Base-by-base conservation (phyloP, 2,797 vertebrate species). In the Anabacerthia variegaticeps region DNA sequence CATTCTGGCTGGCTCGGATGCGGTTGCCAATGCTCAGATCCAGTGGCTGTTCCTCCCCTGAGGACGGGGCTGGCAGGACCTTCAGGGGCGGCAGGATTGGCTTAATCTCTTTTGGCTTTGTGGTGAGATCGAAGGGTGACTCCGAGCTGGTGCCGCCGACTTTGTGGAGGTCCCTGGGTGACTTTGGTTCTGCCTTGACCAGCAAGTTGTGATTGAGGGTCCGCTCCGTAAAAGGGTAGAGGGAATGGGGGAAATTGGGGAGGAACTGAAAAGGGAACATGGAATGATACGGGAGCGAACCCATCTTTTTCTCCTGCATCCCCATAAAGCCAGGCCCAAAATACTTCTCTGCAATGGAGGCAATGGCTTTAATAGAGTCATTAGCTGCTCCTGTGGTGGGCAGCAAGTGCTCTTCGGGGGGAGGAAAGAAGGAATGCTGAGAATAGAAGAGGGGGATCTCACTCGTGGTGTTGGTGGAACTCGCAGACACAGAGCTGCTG, bases 311-410 rank as follows among this genome's bases (percentile, higher is more conserved):
- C 98, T 99, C 99, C 91, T 98, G 99, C 97, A 99, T 98, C 49
- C 99, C 99, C 98, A 99, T 98, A 95, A 99, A 98, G 92, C 99
- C 99, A 5, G 99, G 99, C 49, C 99, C 99, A 46, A 99, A 99
- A 97, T 99, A 99, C 91, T 99, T 99, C 98, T 99, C 99, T 0
- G 99, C 99, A 16, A 99, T 99, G 96, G 99, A 99, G 24, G 99
- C 99, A 1, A 99, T 99, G 58, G 99, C 99, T 98, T 99, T 99
- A 93, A 99, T 99, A 44, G 99, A 99, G 98, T 99, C 99, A 36
- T 99, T 99, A 4, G 99, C 98, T 12, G 98, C 98, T 13, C 98
- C 98, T 0, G 98, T 96, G 34, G 98, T 95, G 0, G 98, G 98
- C 43, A 99, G 98, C 68, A 99, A 98, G 97, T 99, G 99, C 95